Conservation (phyloP, 64 coral and sea anemone genomes). For the Montipora efflorescens region DNA sequence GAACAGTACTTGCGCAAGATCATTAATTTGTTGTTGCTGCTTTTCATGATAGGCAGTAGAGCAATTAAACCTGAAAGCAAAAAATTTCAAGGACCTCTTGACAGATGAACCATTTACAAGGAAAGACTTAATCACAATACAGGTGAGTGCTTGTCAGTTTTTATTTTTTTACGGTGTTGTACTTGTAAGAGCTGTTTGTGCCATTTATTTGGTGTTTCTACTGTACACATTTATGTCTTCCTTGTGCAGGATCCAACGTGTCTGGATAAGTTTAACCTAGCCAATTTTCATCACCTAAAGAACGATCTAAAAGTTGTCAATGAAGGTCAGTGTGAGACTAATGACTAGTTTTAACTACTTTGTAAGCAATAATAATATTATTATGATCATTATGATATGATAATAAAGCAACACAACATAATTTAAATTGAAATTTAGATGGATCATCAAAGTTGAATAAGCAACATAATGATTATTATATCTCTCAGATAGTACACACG, state of each 20-base stretch:
- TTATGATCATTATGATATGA: too few species aligned
- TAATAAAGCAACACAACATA: too few species aligned
- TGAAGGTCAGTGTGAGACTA: slow-evolving; percentile 71
- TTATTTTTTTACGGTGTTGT: background rate
- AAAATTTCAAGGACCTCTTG: slow-evolving; percentile 96
- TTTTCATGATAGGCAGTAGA: slow-evolving; percentile 81
- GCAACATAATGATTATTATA: too few species aligned
- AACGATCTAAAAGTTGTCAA: slow-evolving; percentile 92
- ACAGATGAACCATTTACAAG: slow-evolving; percentile 93
- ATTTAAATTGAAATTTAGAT: too few species aligned
- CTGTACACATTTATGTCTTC: background rate
- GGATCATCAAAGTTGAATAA: too few species aligned
- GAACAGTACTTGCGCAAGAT: too few species aligned
- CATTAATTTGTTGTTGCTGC: background rate
- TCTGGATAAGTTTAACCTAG: slow-evolving; percentile 97
- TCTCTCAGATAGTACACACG: too few species aligned
- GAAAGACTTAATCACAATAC: slow-evolving; percentile 98
- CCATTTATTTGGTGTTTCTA: background rate
- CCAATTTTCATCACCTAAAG: slow-evolving; percentile 94
- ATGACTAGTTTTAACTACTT: too few species aligned
- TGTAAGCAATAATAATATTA: too few species aligned
- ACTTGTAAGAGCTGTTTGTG: background rate
- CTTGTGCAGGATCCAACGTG: slow-evolving; percentile 84
- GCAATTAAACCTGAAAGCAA: slow-evolving; percentile 92
- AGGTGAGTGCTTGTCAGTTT: slow-evolving; percentile 47